A percentile compares a stretch with the other conserved stretches of the same genome.
Evolutionary conservation across 2,888 invertebrate genomes (phyloP).

Genomic region (Phortica okadai): DNA sequence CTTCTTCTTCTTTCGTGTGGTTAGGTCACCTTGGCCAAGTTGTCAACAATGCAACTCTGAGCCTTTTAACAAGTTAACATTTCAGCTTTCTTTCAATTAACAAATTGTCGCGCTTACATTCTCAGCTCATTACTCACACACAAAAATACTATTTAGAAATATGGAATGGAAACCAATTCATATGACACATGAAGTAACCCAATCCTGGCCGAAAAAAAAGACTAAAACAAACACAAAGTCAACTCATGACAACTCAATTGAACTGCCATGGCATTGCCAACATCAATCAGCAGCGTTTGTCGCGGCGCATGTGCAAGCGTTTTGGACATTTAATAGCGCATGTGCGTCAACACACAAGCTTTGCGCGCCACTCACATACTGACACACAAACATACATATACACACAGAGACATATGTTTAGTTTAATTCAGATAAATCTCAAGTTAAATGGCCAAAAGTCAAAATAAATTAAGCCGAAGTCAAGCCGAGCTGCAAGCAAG

Average conservation of each 20-base stretch:
- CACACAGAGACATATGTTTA: slow-evolving; percentile 47
- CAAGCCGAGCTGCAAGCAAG: too few species aligned
- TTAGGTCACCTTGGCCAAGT: too few species aligned
- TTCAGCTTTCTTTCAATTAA: too few species aligned
- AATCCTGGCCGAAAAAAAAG: not conserved
- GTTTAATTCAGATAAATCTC: slow-evolving; percentile 70
- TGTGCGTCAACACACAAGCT: slow-evolving; percentile 1
- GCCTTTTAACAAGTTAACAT: too few species aligned
- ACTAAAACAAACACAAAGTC: not conserved
- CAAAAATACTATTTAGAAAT: too few species aligned
- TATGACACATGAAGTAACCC: not conserved
- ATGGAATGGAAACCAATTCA: too few species aligned
- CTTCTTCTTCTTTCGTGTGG: too few species aligned
- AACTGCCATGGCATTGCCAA: not conserved
- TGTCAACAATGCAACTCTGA: too few species aligned
- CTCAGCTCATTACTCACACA: too few species aligned
- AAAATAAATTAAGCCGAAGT: slow-evolving; percentile 68
- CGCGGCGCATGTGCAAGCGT: not conserved
- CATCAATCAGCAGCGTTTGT: slow-evolving; percentile 26
- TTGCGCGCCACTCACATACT: too few species aligned
- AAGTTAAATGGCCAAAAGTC: slow-evolving; percentile 72
- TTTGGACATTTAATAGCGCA: slow-evolving; percentile 2
- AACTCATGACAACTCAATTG: slow-evolving; percentile 24
- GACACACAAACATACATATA: not conserved
- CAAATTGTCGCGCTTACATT: too few species aligned